Percentiles rank a stretch among this genome's conserved stretches.
phyloP scores from a whole-genome alignment of 2,888 invertebrate genomes.

The Aspidiotus rigidus region DNA sequence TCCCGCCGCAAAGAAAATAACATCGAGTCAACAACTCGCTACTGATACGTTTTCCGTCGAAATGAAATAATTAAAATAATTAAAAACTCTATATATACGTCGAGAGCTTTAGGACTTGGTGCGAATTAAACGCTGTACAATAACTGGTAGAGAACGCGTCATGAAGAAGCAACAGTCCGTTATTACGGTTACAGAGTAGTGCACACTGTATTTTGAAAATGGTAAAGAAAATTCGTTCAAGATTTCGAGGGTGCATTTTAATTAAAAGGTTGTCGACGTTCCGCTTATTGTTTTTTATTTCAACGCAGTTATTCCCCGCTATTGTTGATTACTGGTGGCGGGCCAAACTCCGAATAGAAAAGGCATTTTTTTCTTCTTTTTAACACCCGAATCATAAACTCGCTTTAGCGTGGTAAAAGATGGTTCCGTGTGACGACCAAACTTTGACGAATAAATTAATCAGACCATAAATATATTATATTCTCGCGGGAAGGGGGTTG shows the following conservation, averaged over 20 bases:
- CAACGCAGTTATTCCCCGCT: too few relatives aligned
- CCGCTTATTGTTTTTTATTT: too few relatives aligned
- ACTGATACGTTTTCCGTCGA: neutral
- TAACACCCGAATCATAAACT: too few relatives aligned
- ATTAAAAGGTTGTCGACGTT: conserved; percentile 9
- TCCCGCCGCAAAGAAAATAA: neutral
- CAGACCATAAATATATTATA: too few relatives aligned
- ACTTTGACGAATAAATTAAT: too few relatives aligned
- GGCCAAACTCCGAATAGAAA: too few relatives aligned
- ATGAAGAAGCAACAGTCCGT: conserved; percentile 23
- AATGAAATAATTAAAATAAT: neutral
- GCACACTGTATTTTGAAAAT: conserved; percentile 14
- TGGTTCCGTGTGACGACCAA: too few relatives aligned
- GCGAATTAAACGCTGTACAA: neutral
- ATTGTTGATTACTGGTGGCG: too few relatives aligned
- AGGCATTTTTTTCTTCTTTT: too few relatives aligned
- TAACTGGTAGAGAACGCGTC: neutral
- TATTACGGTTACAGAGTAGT: neutral
- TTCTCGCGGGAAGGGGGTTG: too few relatives aligned
- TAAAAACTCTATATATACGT: neutral
- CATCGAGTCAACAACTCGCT: neutral
- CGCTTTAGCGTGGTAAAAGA: too few relatives aligned
- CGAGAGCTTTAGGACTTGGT: neutral
- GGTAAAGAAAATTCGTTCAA: conserved; percentile 24
- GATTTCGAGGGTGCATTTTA: conserved; percentile 32